These are phyloP conservation scores for Menidia menidia DNA, from an alignment of 2,797 vertebrate species.

Conservation along the genomic window DNA sequence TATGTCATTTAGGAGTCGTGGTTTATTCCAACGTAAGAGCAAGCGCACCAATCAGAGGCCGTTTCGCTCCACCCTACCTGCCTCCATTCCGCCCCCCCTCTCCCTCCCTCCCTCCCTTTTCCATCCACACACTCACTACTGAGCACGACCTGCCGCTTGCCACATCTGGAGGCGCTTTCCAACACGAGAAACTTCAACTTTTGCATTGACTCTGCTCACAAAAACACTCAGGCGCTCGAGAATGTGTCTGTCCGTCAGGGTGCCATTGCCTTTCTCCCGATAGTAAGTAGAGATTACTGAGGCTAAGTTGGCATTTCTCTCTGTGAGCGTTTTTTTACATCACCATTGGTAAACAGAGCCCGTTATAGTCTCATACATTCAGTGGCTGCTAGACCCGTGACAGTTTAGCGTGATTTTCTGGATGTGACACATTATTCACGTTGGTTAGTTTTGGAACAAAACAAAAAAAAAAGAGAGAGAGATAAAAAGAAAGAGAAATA, in stretches of 20 bases:
- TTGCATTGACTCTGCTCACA: constrained; percentile 39
- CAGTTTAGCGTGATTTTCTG: constrained; percentile 12
- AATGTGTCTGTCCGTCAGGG: constrained; percentile 45
- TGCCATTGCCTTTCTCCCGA: constrained; percentile 41
- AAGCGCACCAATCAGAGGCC: constrained; percentile 75
- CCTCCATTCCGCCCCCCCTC: constrained; percentile 59
- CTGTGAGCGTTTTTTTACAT: constrained; percentile 29
- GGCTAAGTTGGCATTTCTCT: constrained; percentile 58
- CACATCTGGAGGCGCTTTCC: constrained; percentile 78
- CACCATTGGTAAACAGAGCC: constrained; percentile 48
- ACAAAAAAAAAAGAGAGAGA: no score
- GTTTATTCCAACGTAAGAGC: constrained; percentile 78
- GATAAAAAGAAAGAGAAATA: not conserved
- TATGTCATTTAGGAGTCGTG: constrained; percentile 81
- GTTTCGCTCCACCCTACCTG: constrained; percentile 73
- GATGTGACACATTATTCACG: constrained; percentile 3
- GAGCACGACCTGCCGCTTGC: constrained; percentile 70
- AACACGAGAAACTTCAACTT: constrained; percentile 65
- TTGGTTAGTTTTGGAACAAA: not conserved
- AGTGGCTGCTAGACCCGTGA: constrained; percentile 26
- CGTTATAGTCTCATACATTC: constrained; percentile 59
- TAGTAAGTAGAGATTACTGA: constrained; percentile 71
- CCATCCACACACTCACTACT: constrained; percentile 75
- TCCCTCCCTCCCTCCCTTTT: constrained; percentile 62
- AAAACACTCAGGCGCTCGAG: constrained; percentile 47